Percentiles rank a stretch among this genome's conserved stretches.
These are phyloP conservation scores for Dipus sagitta DNA, from an alignment of 2,797 vertebrate genomes.

Conservation along the genomic window DNA sequence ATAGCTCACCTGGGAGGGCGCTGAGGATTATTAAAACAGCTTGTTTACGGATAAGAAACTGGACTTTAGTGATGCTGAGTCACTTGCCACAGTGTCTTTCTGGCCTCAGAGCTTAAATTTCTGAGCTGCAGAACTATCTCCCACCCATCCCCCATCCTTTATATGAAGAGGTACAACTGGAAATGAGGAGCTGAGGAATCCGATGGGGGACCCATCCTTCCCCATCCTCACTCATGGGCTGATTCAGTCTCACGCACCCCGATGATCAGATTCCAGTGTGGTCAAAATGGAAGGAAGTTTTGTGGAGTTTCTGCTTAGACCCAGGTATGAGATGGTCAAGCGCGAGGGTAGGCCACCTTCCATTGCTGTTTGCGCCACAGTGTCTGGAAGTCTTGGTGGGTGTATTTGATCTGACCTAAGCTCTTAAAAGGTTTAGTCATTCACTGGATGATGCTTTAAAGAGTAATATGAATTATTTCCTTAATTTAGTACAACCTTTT, in stretches of 20 bases:
- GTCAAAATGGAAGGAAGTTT: neutral
- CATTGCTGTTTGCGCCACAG: neutral
- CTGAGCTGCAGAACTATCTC: neutral
- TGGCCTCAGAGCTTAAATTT: neutral
- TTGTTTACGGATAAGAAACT: constrained; percentile 1
- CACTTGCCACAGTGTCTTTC: neutral
- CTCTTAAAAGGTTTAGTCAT: neutral
- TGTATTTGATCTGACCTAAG: neutral
- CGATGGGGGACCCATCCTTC: no score
- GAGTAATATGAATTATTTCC: neutral
- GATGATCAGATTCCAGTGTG: neutral
- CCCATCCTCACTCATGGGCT: fast-evolving
- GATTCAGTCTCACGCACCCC: neutral
- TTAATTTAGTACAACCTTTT: neutral
- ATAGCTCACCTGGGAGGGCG: neutral
- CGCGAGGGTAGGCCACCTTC: no score
- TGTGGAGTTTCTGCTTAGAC: neutral
- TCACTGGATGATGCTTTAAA: neutral
- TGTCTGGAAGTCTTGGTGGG: neutral
- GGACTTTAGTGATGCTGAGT: neutral
- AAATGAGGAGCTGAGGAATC: no score
- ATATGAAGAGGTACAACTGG: neutral
- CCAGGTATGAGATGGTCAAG: neutral
- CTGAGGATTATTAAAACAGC: neutral
- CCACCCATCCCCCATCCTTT: neutral